These are phyloP conservation scores for Momotus momota DNA, from an alignment of 2,797 vertebrate species.

Conservation along the genomic window DNA sequence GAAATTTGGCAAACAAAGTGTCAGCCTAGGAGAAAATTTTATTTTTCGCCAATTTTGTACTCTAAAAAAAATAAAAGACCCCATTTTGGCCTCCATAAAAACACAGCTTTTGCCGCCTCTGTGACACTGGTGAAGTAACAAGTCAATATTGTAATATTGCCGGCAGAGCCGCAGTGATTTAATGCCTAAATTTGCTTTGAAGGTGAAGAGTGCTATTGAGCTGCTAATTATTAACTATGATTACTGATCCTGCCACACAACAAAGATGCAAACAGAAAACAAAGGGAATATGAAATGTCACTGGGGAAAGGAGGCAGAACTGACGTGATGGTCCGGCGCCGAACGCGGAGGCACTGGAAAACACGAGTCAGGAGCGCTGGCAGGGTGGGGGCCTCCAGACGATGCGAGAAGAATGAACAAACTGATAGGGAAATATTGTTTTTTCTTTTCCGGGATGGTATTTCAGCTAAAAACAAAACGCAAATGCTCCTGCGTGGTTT, in stretches of 20 bases:
- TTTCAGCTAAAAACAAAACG: conserved; percentile 32
- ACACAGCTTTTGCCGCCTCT: background rate
- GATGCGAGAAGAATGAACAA: background rate
- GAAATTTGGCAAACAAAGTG: conserved; percentile 68
- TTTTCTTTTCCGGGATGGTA: background rate
- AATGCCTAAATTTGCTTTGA: conserved; percentile 56
- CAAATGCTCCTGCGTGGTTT: background rate
- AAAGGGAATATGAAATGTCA: background rate
- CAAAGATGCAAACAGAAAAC: conserved; percentile 39
- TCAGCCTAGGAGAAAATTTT: conserved; percentile 54
- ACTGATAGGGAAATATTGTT: background rate
- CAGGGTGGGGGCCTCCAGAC: background rate
- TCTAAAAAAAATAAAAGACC: conserved; percentile 13
- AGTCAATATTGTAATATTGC: conserved; percentile 59
- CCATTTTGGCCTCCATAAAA: conserved; percentile 58
- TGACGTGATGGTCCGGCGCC: rapidly evolving
- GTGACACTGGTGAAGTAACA: conserved; percentile 59
- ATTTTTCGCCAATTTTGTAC: conserved; percentile 60
- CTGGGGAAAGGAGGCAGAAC: background rate
- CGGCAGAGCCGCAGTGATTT: conserved; percentile 55
- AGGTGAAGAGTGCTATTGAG: conserved; percentile 65
- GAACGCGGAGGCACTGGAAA: background rate
- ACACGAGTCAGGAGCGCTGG: background rate
- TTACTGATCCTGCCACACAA: conserved; percentile 31
- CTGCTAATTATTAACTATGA: conserved; percentile 72